Evolutionary conservation across 2,888 invertebrate genomes (phyloP).

Genomic region (Eulithis prunata): DNA sequence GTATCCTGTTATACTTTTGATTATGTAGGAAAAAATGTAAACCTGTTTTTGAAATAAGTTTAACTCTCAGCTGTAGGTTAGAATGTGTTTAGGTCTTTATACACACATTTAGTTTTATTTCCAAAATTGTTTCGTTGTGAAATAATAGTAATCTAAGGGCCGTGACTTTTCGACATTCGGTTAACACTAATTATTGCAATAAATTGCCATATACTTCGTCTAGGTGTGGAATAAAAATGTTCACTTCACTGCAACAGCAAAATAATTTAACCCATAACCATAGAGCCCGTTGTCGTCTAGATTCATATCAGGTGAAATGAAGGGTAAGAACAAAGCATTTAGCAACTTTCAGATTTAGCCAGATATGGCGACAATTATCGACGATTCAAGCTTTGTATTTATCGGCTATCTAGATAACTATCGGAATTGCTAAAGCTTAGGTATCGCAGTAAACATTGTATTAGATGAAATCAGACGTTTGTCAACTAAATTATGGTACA

Average conservation of each 20-base stretch:
- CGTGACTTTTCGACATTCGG: slow-evolving; percentile 5
- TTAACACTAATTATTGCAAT: neutral
- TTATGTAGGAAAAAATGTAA: neutral
- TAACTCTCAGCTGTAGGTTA: neutral
- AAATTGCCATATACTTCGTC: neutral
- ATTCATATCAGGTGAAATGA: slow-evolving; percentile 7
- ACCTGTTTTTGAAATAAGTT: neutral
- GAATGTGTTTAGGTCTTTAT: neutral
- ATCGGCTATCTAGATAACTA: slow-evolving; percentile 38
- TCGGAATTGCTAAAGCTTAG: slow-evolving; percentile 27
- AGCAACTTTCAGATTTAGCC: slow-evolving; percentile 38
- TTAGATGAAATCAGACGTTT: neutral
- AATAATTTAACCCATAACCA: neutral
- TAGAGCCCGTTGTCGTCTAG: neutral
- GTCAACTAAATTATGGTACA: neutral
- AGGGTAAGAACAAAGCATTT: slow-evolving; percentile 42
- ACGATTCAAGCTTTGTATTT: slow-evolving; percentile 31
- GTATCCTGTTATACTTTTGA: slow-evolving; percentile 36
- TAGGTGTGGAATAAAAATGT: no score
- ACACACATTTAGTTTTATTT: neutral
- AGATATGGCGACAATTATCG: slow-evolving; percentile 37
- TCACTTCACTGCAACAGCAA: neutral
- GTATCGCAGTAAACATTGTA: slow-evolving; percentile 20
- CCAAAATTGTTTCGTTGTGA: slow-evolving; percentile 3
- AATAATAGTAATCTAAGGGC: slow-evolving; percentile 11